A percentile compares a stretch with the other conserved stretches of the same genome.
phyloP scores from a whole-genome alignment of 2,888 invertebrate species.

The Zygogramma bicolorata region DNA sequence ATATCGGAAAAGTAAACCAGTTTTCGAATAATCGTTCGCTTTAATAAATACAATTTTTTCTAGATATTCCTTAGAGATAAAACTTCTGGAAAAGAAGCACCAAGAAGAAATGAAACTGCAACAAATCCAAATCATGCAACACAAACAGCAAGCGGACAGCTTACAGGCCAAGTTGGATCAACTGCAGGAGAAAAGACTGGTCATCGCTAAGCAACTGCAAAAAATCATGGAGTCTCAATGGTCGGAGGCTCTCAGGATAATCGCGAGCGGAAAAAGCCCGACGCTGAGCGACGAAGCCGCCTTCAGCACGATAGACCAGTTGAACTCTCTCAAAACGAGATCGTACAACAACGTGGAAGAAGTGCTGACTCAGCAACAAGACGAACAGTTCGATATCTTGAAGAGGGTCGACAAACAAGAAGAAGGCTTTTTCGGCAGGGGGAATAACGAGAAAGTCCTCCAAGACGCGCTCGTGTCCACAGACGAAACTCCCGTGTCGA shows the following conservation, averaged over 20 bases:
- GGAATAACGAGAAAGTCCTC: conserved; percentile 34
- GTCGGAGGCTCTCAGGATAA: conserved; percentile 80
- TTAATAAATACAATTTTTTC: conserved; percentile 36
- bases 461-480: conserved; percentile 23
- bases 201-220: conserved; percentile 77
- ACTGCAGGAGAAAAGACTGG: conserved; percentile 63
- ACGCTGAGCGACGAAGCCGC: conserved; percentile 35
- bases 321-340: conserved; percentile 58
- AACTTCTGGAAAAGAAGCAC: conserved; percentile 82
- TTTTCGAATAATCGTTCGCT: not conserved
- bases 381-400: conserved; percentile 23
- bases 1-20: conserved; percentile 75
- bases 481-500: conserved; percentile 48
- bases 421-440: conserved; percentile 41
- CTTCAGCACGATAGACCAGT: conserved; percentile 52
- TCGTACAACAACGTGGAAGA: conserved; percentile 47
- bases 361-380: conserved; percentile 33
- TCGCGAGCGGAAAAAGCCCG: conserved; percentile 66
- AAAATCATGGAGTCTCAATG: conserved; percentile 82
- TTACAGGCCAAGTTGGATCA: conserved; percentile 72
- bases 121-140: conserved; percentile 78
- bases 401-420: conserved; percentile 23
- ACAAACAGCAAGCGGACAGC: conserved; percentile 75
- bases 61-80: conserved; percentile 82
- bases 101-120: conserved; percentile 82